Evolutionary conservation across 2,113 vertebrate species (phyloP).

Genomic region (Gavia stellata): DNA sequence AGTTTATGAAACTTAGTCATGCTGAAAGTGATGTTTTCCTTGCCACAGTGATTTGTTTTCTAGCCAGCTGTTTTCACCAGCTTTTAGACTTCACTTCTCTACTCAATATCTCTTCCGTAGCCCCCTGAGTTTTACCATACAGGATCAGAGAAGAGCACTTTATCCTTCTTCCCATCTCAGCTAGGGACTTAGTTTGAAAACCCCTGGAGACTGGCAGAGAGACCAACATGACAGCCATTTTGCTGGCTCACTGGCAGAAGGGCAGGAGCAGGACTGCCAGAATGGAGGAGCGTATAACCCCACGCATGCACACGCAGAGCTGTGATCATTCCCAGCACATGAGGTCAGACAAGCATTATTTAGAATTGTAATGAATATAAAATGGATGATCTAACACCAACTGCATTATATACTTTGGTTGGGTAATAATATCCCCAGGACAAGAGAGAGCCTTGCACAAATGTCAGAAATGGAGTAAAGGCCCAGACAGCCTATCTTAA

Average conservation of each 20-base stretch:
- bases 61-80: neutral
- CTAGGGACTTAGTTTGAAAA: neutral
- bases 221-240: neutral
- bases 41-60: neutral
- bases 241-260: neutral
- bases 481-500: neutral
- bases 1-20: neutral
- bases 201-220: neutral
- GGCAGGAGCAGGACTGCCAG: neutral
- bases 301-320: neutral
- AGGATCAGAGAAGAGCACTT: neutral
- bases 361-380: neutral
- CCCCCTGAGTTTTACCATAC: neutral
- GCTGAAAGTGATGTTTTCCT: neutral
- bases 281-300: neutral
- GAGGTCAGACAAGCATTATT: neutral
- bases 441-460: neutral
- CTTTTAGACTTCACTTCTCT: neutral
- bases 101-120: neutral
- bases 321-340: neutral
- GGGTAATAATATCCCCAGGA: neutral
- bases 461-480: constrained; percentile 1
- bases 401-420: neutral
- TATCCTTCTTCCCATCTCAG: neutral
- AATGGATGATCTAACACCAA: neutral